These are phyloP conservation scores for Elysia chlorotica DNA, from an alignment of 1,140 invertebrate genomes.

Conservation along the genomic window DNA sequence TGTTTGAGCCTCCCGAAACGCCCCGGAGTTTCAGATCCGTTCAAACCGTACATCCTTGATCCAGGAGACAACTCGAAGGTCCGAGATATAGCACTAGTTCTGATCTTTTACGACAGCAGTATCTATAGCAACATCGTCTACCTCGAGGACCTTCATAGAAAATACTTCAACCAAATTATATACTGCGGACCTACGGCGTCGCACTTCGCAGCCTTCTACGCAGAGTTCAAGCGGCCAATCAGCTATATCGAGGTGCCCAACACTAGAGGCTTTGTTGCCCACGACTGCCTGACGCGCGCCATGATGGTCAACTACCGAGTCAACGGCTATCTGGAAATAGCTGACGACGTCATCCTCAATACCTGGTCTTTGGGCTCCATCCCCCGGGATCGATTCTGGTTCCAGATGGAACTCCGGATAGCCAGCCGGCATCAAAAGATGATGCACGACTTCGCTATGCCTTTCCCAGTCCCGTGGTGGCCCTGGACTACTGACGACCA, in stretches of 20 bases:
- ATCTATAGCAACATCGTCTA: background rate
- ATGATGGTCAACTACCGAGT: background rate
- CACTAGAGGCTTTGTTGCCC: background rate
- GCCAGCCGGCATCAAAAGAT: background rate
- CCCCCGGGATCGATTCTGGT: conserved; percentile 1
- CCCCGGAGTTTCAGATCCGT: background rate
- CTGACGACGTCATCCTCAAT: conserved; percentile 1
- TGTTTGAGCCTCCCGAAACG: background rate
- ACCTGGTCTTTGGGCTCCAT: background rate
- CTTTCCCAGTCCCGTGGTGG: background rate
- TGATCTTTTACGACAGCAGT: background rate
- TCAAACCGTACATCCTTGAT: background rate
- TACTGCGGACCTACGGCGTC: background rate
- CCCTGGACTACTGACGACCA: background rate
- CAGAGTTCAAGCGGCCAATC: background rate
- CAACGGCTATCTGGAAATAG: background rate
- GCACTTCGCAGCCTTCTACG: background rate
- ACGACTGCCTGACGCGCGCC: background rate
- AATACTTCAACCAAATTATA: background rate
- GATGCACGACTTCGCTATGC: background rate
- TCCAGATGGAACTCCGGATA: background rate
- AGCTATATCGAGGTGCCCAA: background rate
- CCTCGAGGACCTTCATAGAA: background rate
- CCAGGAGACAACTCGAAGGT: background rate
- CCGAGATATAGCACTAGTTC: background rate